phyloP scores from a whole-genome alignment of 2,797 vertebrate genomes.

The Halcyon smyrnensis region DNA sequence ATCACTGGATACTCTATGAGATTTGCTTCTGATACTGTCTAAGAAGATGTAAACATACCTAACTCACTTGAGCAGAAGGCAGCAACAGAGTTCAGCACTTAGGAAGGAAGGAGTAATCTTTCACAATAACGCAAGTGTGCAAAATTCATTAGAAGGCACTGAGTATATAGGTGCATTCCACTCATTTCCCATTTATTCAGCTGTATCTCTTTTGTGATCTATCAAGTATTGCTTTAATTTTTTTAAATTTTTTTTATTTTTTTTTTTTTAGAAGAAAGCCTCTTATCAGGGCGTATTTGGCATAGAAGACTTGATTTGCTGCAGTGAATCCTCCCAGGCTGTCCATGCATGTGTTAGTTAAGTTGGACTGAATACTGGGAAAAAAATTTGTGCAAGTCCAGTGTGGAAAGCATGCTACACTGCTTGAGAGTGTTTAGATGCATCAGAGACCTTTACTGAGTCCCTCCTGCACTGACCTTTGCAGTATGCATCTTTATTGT shows the following conservation, averaged over 20 bases:
- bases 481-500: neutral
- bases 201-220: neutral
- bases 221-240: neutral
- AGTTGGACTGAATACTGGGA: neutral
- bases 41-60: neutral
- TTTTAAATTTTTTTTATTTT: neutral
- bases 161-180: neutral
- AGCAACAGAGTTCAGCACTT: neutral
- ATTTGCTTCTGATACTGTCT: neutral
- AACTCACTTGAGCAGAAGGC: neutral
- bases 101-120: neutral
- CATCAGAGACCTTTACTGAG: neutral
- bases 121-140: neutral
- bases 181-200: neutral
- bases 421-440: neutral
- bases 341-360: neutral
- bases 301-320: neutral
- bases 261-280: neutral
- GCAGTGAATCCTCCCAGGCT: neutral
- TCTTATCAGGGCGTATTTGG: neutral
- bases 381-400: neutral
- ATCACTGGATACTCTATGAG: neutral
- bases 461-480: neutral
- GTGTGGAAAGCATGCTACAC: neutral
- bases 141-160: constrained; percentile 58